Base-by-base conservation (phyloP, 2,797 vertebrate genomes). In the Mormyrus proboscirostris region DNA sequence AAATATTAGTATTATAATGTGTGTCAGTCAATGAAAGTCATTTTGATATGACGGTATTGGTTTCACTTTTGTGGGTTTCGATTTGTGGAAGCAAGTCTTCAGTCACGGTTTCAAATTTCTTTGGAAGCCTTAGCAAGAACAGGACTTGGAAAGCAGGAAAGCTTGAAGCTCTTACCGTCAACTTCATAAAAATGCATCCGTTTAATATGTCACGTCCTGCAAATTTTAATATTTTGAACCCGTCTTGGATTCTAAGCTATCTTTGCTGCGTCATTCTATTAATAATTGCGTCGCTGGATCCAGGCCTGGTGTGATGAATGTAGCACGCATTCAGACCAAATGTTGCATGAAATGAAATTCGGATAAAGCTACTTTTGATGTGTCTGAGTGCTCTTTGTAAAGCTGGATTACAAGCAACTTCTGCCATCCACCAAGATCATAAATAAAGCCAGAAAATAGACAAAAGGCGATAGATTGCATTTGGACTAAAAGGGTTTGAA, bases 341-440 rank as follows among this genome's bases (percentile, higher is more conserved):
- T 87, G 85, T 87, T 87, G 50, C 85, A 25, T 55, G 85, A 86
- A 87, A 87, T 87, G 22, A 53, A 73, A 69, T 73, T 62, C 87
- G 4, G 22, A 65, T 88, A 69, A 44, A 69, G 41, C 22, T 73
- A 69, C 47, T 69, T 79, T 51, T 50, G 41, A 47, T 65, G 57
- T 88, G 9, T 88, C 57, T 88, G n/a, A 65, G 59, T 88, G 57
- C 41, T 25, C 57, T 62, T 65, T 49, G 33, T 51, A 16, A 69
- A 73, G 47, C 41, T 47, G 62, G 87, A 88, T 50, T 49, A 47
- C 44, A 5, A 14, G 22, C 29, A 9, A 19, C 1, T 4, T 16
- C 73, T 79, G 12, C 12, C 73, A 44, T 44, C 33, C 73, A 41
- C 73, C 14, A 44, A 44, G 73, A 79, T 79, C 73, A 79, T 79